Conservation (phyloP, 2,113 vertebrate genomes). For the Gadus macrocephalus region DNA sequence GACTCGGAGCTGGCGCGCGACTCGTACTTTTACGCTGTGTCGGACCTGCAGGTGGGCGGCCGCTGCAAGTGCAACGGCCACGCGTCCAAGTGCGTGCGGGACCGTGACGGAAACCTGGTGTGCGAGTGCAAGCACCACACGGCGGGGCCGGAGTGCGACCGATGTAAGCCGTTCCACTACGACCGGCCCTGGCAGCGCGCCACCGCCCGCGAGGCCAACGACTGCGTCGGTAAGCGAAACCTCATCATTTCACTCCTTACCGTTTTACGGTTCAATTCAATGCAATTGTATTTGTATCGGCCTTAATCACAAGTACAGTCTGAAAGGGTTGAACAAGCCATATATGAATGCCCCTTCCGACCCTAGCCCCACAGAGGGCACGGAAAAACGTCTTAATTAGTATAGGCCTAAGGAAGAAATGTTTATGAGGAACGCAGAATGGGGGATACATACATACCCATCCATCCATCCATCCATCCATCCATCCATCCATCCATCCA, state of each 20-base stretch:
- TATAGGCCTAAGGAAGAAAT: no score
- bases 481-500: no score
- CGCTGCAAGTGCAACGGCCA: constrained; percentile 98
- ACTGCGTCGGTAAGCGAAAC: constrained; percentile 90
- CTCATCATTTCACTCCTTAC: no score
- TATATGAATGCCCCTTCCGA: no score
- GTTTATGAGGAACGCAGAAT: no score
- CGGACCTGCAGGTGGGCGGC: constrained; percentile 96
- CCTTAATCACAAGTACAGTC: no score
- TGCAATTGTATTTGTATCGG: no score
- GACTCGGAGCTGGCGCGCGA: constrained; percentile 95
- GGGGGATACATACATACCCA: not conserved
- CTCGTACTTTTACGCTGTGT: constrained; percentile 96
- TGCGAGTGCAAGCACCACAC: constrained; percentile 99
- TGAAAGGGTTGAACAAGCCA: no score
- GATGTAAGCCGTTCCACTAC: constrained; percentile 98
- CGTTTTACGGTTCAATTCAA: not conserved
- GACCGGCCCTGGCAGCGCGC: constrained; percentile 98
- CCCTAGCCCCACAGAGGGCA: no score
- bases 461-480: not conserved
- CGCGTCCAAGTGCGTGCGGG: constrained; percentile 92
- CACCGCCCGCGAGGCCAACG: constrained; percentile 94
- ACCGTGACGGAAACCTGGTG: constrained; percentile 89
- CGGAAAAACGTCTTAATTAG: no score
- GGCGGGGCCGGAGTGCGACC: constrained; percentile 94